phyloP scores from a whole-genome alignment of 2,797 vertebrate species.

The Ctenopoma multispine region DNA sequence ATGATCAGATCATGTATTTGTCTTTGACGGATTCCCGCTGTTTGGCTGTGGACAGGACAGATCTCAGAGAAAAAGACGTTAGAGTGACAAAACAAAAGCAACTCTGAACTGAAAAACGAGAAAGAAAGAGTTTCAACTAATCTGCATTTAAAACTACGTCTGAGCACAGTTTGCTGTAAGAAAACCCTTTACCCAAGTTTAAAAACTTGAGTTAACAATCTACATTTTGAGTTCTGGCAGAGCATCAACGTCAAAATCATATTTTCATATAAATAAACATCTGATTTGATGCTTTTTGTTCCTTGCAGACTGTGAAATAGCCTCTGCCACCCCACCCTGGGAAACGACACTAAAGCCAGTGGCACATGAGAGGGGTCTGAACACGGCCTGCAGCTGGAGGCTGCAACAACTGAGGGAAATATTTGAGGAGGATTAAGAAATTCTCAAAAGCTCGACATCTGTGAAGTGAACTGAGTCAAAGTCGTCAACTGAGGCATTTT shows the following conservation, averaged over 20 bases:
- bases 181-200: too few relatives aligned
- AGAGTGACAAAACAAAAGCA: slow-evolving; percentile 44
- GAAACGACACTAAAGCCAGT: slow-evolving; percentile 50
- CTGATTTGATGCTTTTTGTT: too few relatives aligned
- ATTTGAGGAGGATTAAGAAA: slow-evolving; percentile 43
- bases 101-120: background rate
- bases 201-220: too few relatives aligned
- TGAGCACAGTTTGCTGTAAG: too few relatives aligned
- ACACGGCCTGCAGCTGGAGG: slow-evolving; percentile 46
- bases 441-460: slow-evolving; percentile 25
- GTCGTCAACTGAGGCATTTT: slow-evolving; percentile 28
- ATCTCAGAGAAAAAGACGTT: background rate
- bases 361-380: slow-evolving; percentile 47
- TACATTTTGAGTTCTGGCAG: too few relatives aligned
- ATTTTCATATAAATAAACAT: too few relatives aligned
- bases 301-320: too few relatives aligned
- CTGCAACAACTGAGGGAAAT: slow-evolving; percentile 29
- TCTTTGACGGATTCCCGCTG: slow-evolving; percentile 21
- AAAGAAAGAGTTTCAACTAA: too few relatives aligned
- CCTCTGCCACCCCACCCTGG: slow-evolving; percentile 51
- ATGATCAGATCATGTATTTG: slow-evolving; percentile 16
- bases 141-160: too few relatives aligned
- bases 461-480: slow-evolving; percentile 35
- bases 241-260: too few relatives aligned
- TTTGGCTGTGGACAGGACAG: background rate